A percentile compares a stretch with the other conserved stretches of the same genome.
Conservation (phyloP, 2,113 vertebrate species). For the Hippocampus guttulatus region DNA sequence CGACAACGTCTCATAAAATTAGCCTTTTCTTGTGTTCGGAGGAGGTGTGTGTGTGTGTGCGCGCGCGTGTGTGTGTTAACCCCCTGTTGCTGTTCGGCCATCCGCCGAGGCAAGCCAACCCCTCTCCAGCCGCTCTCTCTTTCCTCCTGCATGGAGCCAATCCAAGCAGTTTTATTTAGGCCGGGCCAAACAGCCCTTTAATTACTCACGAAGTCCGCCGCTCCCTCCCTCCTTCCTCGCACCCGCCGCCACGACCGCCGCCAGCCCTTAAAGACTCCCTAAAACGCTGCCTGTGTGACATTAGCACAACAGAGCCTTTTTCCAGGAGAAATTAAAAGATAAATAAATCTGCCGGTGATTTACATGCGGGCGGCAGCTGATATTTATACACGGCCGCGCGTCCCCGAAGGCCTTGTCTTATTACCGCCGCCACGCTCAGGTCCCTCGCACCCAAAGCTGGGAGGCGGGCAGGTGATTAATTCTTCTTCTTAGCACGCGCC, state of each 20-base stretch:
- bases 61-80: conserved; percentile 62
- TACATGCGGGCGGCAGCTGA: conserved; percentile 99
- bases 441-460: conserved; percentile 86
- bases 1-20: conserved; percentile 42
- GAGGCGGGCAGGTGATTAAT: conserved; percentile 99
- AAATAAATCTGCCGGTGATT: conserved; percentile 85
- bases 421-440: conserved; percentile 94
- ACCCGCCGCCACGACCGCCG: conserved; percentile 76
- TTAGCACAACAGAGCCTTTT: conserved; percentile 94
- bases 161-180: conserved; percentile 99
- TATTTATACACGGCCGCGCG: conserved; percentile 92
- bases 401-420: conserved; percentile 97
- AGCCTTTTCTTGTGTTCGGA: conserved; percentile 25
- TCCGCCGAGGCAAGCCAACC: conserved; percentile 32
- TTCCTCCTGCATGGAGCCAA: conserved; percentile 84
- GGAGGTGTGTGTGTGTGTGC: conserved; percentile 29
- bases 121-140: conserved; percentile 33
- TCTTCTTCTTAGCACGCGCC: conserved; percentile 89
- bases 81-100: conserved; percentile 72
- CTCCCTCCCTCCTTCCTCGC: conserved; percentile 81
- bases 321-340: conserved; percentile 63
- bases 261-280: conserved; percentile 97
- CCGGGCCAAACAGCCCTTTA: conserved; percentile 97
- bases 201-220: conserved; percentile 95
- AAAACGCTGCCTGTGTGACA: conserved; percentile 95